These are phyloP conservation scores for Spea bombifrons DNA, from an alignment of 2,113 vertebrate species.

Conservation along the genomic window DNA sequence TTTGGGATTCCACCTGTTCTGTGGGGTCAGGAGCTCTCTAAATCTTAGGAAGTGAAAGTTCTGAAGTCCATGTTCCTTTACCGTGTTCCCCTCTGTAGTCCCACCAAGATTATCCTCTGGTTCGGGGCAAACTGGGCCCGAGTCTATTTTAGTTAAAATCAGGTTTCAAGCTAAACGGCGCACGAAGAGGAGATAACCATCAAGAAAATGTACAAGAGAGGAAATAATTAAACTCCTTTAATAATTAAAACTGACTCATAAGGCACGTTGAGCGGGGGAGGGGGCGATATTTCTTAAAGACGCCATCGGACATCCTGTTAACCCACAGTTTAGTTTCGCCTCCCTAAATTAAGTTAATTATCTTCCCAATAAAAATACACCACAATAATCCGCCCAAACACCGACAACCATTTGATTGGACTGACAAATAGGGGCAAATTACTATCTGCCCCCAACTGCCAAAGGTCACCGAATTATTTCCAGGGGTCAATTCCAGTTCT, in stretches of 20 bases:
- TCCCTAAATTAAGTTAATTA: constrained; percentile 78
- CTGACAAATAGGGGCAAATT: constrained; percentile 79
- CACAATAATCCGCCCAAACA: constrained; percentile 71
- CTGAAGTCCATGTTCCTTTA: too few relatives aligned
- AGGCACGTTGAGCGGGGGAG: constrained; percentile 20
- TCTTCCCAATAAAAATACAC: constrained; percentile 82
- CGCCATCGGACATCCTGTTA: constrained; percentile 62
- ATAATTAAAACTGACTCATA: background rate
- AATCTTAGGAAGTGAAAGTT: too few relatives aligned
- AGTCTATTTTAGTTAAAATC: too few relatives aligned
- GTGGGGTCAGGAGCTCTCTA: too few relatives aligned
- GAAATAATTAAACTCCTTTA: too few relatives aligned
- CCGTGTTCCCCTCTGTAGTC: too few relatives aligned
- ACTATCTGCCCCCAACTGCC: constrained; percentile 64
- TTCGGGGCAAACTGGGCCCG: too few relatives aligned
- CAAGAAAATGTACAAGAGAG: too few relatives aligned
- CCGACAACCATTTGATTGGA: constrained; percentile 81
- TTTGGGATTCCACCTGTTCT: too few relatives aligned
- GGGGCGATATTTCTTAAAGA: constrained; percentile 35
- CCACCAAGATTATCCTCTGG: too few relatives aligned
- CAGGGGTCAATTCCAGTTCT: constrained; percentile 58
- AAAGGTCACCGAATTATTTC: background rate
- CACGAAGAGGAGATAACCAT: too few relatives aligned
- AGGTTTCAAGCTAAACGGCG: too few relatives aligned
- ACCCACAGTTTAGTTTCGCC: constrained; percentile 64